These are phyloP conservation scores for Drosophila pegasa DNA, from an alignment of 2,888 invertebrate genomes.

Conservation along the genomic window DNA sequence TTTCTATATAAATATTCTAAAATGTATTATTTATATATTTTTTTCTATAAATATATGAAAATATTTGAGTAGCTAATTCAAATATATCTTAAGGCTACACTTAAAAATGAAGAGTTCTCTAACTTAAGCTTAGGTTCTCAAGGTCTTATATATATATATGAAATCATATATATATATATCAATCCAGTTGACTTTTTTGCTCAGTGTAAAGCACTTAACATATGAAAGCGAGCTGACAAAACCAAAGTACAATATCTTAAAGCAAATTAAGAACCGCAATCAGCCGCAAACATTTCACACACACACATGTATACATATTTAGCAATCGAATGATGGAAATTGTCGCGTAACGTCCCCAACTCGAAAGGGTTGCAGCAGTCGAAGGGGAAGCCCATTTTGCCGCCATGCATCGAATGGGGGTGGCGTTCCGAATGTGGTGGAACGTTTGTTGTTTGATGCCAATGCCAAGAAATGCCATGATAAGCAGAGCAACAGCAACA, in stretches of 20 bases:
- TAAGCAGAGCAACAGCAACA: conserved; percentile 53
- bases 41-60: no score
- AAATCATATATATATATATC: no score
- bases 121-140: no score
- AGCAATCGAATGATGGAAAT: conserved; percentile 29
- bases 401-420: conserved; percentile 8
- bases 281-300: conserved; percentile 69
- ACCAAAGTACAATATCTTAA: conserved; percentile 46
- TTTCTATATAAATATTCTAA: no score
- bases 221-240: conserved; percentile 23
- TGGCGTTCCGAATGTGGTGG: conserved; percentile 6
- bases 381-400: conserved; percentile 10
- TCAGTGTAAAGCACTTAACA: conserved; percentile 40
- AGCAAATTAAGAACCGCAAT: conserved; percentile 74
- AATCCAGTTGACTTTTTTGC: neutral
- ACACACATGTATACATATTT: conserved; percentile 16
- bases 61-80: no score
- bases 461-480: conserved; percentile 72
- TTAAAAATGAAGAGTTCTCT: neutral
- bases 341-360: conserved; percentile 17
- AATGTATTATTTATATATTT: no score
- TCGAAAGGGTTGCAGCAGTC: conserved; percentile 44
- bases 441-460: conserved; percentile 68
- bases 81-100: no score
- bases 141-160: no score